Evolutionary conservation across 2,113 vertebrate genomes (phyloP), one percentile per base, ranked within the genome.

Genomic region (Xiphorhynchus elegans): DNA sequence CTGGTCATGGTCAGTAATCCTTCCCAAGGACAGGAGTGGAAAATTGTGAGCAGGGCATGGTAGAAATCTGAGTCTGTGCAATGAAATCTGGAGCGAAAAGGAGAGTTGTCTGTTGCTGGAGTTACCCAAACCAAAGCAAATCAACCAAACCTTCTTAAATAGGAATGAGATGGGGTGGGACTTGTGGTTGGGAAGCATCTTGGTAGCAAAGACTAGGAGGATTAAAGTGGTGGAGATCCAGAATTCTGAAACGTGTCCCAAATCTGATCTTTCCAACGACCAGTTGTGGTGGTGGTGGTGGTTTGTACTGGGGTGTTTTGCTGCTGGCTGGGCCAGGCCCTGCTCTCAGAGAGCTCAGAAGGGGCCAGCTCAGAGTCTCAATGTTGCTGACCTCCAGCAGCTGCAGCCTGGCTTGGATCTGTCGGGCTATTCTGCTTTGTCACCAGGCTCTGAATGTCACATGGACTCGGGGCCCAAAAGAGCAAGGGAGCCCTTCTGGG

Each of bases 351-450:
- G 67, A 46, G 46, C 75, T 26, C 5, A 3, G 17, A 46, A 79
- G 82, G 37, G 76, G 95, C 72, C 92, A 86, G 88, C 6, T 58
- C 60, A 10, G 84, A 89, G 64, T 7, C 33, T 72, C 14, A 52
- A 68, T 66, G 0, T 17, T 80, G 90, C 84, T 78, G 77, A 59
- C 5, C 80, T 64, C 75, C 91, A 95, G 95, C 94, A 93, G 92
- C 95, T 97, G 96, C 79, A 66, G 90, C 31, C 1, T 84, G 92
- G 83, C 88, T 80, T 31, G 72, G 83, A 88, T 62, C 92, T 66
- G 64, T 63, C 3, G 4, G 88, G 89, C 66, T 89, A 70, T 84
- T 89, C 88, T 7, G 3, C 90, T 87, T 84, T 77, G 87, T 85
- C 49, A 39, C 44, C 79, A 50, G 63, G 24, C 83, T 67, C 15